phyloP scores from a whole-genome alignment of 2,888 invertebrate genomes.

The Apodemia mormo region DNA sequence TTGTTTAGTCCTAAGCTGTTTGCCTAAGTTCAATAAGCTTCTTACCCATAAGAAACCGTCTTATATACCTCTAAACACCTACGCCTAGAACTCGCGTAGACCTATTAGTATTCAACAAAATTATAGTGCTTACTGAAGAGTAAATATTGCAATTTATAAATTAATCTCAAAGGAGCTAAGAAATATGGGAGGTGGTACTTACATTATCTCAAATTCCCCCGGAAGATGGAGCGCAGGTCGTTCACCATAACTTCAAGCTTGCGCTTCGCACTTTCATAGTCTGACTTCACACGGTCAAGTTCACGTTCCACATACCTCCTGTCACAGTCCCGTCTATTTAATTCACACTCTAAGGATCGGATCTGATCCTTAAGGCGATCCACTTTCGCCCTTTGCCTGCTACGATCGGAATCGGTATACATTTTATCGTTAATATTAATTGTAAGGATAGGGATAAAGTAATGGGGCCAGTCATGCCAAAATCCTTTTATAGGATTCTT shows the following conservation, averaged over 20 bases:
- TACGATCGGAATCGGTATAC: conserved; percentile 12
- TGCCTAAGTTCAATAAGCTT: conserved; percentile 13
- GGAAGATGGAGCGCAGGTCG: conserved; percentile 18
- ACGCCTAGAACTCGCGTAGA: conserved; percentile 8
- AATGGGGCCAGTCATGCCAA: not conserved
- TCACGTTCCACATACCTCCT: not conserved
- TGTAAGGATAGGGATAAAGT: not conserved
- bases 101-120: conserved; percentile 10
- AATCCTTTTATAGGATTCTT: conserved; percentile 14
- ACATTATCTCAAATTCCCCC: conserved; percentile 12
- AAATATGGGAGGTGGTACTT: conserved; percentile 18
- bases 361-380: conserved; percentile 12
- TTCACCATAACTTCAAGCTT: conserved; percentile 20
- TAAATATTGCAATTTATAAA: conserved; percentile 11
- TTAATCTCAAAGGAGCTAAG: conserved; percentile 17
- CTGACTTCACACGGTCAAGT: not conserved
- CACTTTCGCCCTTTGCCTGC: conserved; percentile 17
- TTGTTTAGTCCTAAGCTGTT: conserved; percentile 18
- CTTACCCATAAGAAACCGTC: not conserved
- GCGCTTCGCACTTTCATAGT: conserved; percentile 16
- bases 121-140: not conserved
- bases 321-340: not conserved
- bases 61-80: conserved; percentile 15
- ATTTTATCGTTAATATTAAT: not conserved
- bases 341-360: conserved; percentile 16